Percentiles rank a stretch among this genome's conserved stretches.
Evolutionary conservation across 2,797 vertebrate species (phyloP).

Genomic region (Hypotaenidia okinawae): DNA sequence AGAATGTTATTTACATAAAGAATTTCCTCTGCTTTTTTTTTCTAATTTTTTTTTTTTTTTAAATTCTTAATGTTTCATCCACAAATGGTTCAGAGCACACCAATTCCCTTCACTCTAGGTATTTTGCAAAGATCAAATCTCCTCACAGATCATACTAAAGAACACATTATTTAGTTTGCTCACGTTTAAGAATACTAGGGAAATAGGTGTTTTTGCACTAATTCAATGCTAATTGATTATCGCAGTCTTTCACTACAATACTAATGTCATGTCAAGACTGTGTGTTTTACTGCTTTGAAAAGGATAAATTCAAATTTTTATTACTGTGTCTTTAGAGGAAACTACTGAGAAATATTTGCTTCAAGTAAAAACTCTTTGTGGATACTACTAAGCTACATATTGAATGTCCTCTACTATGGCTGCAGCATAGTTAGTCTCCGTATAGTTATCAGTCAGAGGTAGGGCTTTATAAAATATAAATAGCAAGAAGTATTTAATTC

Average conservation of each 20-base stretch:
- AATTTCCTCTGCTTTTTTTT: neutral
- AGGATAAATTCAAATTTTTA: neutral
- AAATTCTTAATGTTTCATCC: neutral
- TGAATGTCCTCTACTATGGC: neutral
- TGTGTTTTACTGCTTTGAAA: neutral
- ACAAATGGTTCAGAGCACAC: neutral
- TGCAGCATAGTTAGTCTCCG: neutral
- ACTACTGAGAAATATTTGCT: neutral
- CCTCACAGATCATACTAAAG: neutral
- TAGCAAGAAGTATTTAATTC: too few relatives aligned
- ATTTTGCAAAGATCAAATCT: neutral
- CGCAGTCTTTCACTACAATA: neutral
- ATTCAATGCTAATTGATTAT: neutral
- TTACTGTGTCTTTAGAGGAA: neutral
- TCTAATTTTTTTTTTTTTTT: neutral
- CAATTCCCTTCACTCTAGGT: neutral
- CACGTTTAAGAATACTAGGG: neutral
- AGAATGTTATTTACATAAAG: neutral
- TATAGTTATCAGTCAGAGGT: neutral
- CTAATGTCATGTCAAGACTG: neutral
- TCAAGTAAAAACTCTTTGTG: neutral
- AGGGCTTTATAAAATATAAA: too few relatives aligned
- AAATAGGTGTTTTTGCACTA: neutral
- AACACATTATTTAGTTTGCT: neutral
- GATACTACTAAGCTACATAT: neutral